Base-by-base conservation (phyloP, 2,888 invertebrate species). In the Caprella mutica region DNA sequence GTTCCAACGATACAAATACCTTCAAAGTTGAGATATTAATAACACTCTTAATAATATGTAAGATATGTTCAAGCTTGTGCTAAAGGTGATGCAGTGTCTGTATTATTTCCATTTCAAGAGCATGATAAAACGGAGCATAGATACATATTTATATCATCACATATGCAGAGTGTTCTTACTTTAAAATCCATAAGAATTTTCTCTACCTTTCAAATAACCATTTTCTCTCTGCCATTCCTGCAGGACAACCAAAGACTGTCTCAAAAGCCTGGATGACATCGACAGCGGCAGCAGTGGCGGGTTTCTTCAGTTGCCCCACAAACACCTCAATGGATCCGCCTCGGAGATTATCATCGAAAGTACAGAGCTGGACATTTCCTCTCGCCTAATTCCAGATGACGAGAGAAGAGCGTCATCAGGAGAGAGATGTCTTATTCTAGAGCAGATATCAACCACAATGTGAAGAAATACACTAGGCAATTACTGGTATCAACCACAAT, bases 331-430 rank as follows among this genome's bases (percentile, higher is more conserved):
- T 27, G 63, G 63, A 27, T 59, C 63, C 9, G 38, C 56, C 4
- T 63, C 63, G n/a, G 57, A 55, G 12, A 55, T 59, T 38, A 46
- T 63, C 29, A 59, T 57, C 3, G 59, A 63, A 44, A 59, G 58
- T 53, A 63, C 54, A 23, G 63, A 59, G 27, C 50, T 63, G 17
- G 59, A 63, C 33, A 50, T 58, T 21, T 44, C 55, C 2, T 42
- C 59, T n/a, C 57, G 57, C 30, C 57, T 59, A 2, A 8, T 5
- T 21, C 29, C 19, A 4, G 17, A 17, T 5, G 53, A 54, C 17
- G 61, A 61, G 21, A 52, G 61, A 5, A 51, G 61, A 29, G 61
- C 61, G 3, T 61, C 61, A 3, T 61, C 61, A 12, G 61, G 61
- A 23, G 61, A 61, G 46, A 54, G 61, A 4, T 61, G 61, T 29